These are phyloP conservation scores for Rhingia campestris DNA, from an alignment of 2,888 invertebrate genomes.

Conservation along the genomic window DNA sequence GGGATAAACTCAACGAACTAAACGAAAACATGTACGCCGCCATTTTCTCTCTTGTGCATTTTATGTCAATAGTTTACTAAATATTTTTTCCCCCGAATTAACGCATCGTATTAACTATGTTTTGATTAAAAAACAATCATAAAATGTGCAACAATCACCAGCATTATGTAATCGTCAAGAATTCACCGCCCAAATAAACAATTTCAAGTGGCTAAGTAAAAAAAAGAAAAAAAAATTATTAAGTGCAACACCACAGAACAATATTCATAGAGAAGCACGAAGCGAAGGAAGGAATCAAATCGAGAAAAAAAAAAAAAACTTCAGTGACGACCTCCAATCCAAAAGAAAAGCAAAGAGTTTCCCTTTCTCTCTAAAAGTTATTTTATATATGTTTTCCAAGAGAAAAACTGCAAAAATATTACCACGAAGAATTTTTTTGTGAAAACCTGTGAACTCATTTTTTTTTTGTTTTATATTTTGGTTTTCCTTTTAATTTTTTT, in stretches of 20 bases:
- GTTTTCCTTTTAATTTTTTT: slow-evolving; percentile 43
- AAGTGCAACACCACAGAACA: slow-evolving; percentile 71
- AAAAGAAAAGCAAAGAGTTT: slow-evolving; percentile 68
- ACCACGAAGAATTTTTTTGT: slow-evolving; percentile 50
- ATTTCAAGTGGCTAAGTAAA: slow-evolving; percentile 56
- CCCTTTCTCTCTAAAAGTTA: slow-evolving; percentile 53
- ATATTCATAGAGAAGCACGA: slow-evolving; percentile 61
- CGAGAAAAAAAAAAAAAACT: slow-evolving; percentile 50
- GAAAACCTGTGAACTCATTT: slow-evolving; percentile 63
- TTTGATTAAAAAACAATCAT: slow-evolving; percentile 69
- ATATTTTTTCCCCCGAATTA: slow-evolving; percentile 66
- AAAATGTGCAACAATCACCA: slow-evolving; percentile 74
- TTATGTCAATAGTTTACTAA: slow-evolving; percentile 78
- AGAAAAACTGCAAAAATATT: slow-evolving; percentile 59
- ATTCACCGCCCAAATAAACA: slow-evolving; percentile 62
- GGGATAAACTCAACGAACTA: slow-evolving; percentile 76
- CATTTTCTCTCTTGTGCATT: slow-evolving; percentile 79
- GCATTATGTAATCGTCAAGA: slow-evolving; percentile 76
- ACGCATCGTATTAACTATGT: slow-evolving; percentile 69
- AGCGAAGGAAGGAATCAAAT: slow-evolving; percentile 64
- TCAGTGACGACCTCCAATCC: slow-evolving; percentile 74
- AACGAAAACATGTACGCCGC: slow-evolving; percentile 77
- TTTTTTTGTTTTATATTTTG: slow-evolving; percentile 45
- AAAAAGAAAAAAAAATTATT: slow-evolving; percentile 1
- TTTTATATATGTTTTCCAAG: slow-evolving; percentile 63